These are phyloP conservation scores for Sylvicola fuscatus DNA, from an alignment of 2,888 invertebrate genomes.

Conservation along the genomic window DNA sequence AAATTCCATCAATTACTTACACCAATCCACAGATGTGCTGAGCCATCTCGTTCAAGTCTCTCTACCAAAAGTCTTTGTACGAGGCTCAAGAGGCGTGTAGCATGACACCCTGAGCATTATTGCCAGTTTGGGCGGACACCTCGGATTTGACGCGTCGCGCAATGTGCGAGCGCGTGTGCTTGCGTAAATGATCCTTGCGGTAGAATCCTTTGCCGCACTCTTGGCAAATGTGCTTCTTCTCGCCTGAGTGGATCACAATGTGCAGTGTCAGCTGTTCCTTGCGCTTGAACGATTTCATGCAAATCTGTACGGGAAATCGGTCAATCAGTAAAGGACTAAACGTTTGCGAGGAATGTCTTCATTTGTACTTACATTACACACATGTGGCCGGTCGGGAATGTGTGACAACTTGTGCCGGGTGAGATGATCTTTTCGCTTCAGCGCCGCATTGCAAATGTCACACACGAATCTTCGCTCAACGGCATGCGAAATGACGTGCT, in stretches of 20 bases:
- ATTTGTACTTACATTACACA: slow-evolving; percentile 75
- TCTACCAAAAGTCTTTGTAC: slow-evolving; percentile 1
- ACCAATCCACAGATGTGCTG: too few relatives aligned
- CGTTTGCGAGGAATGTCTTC: too few relatives aligned
- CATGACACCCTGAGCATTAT: neutral
- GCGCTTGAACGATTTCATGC: slow-evolving; percentile 71
- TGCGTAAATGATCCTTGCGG: slow-evolving; percentile 69
- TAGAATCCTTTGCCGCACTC: slow-evolving; percentile 65
- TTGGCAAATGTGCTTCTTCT: slow-evolving; percentile 66
- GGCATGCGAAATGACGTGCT: slow-evolving; percentile 67
- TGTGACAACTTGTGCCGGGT: slow-evolving; percentile 77
- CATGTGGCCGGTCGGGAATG: slow-evolving; percentile 72
- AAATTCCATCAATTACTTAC: too few relatives aligned
- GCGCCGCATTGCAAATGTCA: slow-evolving; percentile 72
- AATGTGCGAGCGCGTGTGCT: slow-evolving; percentile 69
- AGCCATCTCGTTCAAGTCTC: neutral
- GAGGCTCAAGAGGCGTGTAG: neutral
- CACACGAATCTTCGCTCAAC: slow-evolving; percentile 68
- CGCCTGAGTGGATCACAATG: slow-evolving; percentile 76
- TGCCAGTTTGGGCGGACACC: slow-evolving; percentile 40
- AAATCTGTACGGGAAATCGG: slow-evolving; percentile 25
- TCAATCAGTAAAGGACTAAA: slow-evolving; percentile 60
- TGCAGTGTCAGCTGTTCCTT: slow-evolving; percentile 76
- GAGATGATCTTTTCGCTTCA: slow-evolving; percentile 71
- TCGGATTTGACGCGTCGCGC: slow-evolving; percentile 70